Conservation (phyloP, 2,113 vertebrate species). For the pig (Sus scrofa) region DNA sequence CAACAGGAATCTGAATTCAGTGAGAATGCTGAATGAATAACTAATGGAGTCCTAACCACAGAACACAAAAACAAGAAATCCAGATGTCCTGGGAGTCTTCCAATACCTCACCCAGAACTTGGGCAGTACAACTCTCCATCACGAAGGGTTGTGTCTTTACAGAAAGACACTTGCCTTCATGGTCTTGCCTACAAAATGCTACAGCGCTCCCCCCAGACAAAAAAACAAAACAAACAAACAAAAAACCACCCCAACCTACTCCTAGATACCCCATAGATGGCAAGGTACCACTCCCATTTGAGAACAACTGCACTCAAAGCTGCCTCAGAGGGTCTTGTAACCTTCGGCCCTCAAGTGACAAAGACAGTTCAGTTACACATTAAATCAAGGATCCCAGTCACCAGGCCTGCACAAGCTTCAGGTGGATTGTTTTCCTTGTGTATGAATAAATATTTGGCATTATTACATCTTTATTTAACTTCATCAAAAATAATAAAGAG, state of each 20-base stretch:
- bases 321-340: not conserved
- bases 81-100: not conserved
- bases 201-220: not conserved
- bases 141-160: not conserved
- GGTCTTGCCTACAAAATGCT: not conserved
- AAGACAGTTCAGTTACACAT: not conserved
- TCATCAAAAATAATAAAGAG: constrained; percentile 38
- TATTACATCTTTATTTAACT: constrained; percentile 21
- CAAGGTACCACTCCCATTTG: not conserved
- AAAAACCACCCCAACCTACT: not conserved
- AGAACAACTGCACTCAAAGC: not conserved
- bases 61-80: not conserved
- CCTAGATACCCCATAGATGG: not conserved
- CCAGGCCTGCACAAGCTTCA: rapidly evolving
- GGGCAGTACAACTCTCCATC: not conserved
- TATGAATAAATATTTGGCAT: not conserved
- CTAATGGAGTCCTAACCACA: not conserved
- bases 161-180: not conserved
- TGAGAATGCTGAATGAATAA: constrained; percentile 11
- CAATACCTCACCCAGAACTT: not conserved
- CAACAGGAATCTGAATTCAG: not conserved
- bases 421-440: not conserved
- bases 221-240: not conserved
- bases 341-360: not conserved
- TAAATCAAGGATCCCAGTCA: not conserved